These are phyloP conservation scores for Limnephilus lunatus DNA, from an alignment of 2,888 invertebrate genomes.

Conservation along the genomic window DNA sequence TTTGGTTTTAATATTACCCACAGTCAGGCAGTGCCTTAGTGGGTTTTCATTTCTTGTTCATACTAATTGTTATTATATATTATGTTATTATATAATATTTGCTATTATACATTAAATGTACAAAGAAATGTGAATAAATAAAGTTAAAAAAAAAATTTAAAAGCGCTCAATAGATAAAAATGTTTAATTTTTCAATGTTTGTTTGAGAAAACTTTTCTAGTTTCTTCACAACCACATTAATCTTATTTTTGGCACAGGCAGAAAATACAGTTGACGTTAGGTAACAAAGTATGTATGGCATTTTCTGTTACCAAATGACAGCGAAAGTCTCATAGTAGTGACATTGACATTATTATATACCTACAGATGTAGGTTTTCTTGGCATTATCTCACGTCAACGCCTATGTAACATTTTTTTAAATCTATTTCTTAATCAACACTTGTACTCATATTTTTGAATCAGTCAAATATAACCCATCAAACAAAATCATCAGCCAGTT, in stretches of 20 bases:
- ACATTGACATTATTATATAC: neutral
- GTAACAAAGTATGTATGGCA: neutral
- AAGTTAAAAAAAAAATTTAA: no score
- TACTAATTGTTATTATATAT: no score
- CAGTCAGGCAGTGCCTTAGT: no score
- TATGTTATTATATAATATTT: no score
- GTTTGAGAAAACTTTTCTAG: neutral
- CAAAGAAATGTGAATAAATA: no score
- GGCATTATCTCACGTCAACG: neutral
- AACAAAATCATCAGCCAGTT: neutral
- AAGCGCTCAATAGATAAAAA: no score
- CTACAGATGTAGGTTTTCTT: neutral
- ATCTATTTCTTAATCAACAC: neutral
- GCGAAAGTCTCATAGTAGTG: neutral
- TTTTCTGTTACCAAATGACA: neutral
- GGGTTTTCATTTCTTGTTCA: no score
- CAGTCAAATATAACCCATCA: neutral
- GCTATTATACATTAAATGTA: no score
- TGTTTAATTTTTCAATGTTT: neutral
- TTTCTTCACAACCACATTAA: neutral
- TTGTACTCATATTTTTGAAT: no score
- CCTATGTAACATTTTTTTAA: neutral
- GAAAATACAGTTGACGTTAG: neutral
- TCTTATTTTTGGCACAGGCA: neutral
- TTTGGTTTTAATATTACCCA: no score